phyloP scores from a whole-genome alignment of 2,888 invertebrate species.

The Amiota minor region DNA sequence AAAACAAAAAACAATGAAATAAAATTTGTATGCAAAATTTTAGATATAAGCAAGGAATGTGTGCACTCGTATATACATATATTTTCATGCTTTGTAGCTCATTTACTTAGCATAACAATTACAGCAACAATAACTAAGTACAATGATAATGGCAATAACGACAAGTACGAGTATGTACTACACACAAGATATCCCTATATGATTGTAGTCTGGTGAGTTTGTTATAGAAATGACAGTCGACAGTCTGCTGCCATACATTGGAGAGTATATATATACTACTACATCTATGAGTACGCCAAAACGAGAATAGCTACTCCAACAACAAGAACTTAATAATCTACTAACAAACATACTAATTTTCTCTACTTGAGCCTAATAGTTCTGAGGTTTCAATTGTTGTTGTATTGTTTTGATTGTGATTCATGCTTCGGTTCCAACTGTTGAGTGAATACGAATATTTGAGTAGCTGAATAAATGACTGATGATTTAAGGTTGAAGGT shows the following conservation, averaged over 20 bases:
- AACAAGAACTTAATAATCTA: conserved; percentile 60
- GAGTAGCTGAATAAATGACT: conserved; percentile 43
- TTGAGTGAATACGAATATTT: conserved; percentile 52
- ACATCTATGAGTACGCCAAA: no score
- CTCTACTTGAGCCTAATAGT: conserved; percentile 65
- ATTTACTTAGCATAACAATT: conserved; percentile 66
- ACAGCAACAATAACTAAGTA: conserved; percentile 9
- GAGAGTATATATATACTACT: no score
- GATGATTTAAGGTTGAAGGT: conserved; percentile 43
- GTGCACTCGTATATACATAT: neutral
- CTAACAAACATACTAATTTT: conserved; percentile 68
- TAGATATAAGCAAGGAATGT: conserved; percentile 32
- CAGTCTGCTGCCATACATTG: neutral
- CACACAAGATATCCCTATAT: no score
- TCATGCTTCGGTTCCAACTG: conserved; percentile 42
- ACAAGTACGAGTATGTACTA: conserved; percentile 1
- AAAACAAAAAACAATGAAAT: conserved; percentile 67
- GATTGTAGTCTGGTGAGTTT: neutral
- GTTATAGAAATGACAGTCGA: conserved; percentile 23
- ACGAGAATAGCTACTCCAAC: neutral
- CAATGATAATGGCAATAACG: conserved; percentile 23
- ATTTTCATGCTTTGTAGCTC: conserved; percentile 36
- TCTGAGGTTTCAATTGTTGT: conserved; percentile 28
- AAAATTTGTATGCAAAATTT: conserved; percentile 67
- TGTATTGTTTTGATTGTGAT: neutral